A percentile compares a stretch with the other conserved stretches of the same genome.
Conservation (phyloP, 2,797 vertebrate species). For the Centropyge bicolor region DNA sequence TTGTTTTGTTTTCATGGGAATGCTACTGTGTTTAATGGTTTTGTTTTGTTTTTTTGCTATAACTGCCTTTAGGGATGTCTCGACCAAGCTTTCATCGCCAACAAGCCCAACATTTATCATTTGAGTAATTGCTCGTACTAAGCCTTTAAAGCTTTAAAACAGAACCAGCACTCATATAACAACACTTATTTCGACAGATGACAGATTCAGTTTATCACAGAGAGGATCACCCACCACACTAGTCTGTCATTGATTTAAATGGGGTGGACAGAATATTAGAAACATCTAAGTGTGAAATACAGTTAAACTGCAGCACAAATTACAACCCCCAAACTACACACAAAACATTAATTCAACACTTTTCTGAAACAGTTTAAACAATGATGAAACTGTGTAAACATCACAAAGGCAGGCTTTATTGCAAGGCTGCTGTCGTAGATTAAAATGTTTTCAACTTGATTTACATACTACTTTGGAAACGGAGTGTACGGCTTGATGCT, state of each 20-base stretch:
- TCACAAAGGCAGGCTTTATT: neutral
- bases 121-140: neutral
- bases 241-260: neutral
- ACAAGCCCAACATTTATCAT: neutral
- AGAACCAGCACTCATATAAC: neutral
- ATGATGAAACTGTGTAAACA: neutral
- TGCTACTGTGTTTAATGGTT: conserved; percentile 38
- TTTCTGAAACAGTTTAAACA: neutral
- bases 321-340: neutral
- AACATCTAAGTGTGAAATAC: neutral
- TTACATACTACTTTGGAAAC: neutral
- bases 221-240: neutral
- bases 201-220: neutral
- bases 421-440: neutral
- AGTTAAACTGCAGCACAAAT: neutral
- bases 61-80: conserved; percentile 21
- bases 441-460: neutral
- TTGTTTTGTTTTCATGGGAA: conserved; percentile 41
- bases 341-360: neutral
- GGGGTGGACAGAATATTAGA: neutral
- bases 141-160: neutral
- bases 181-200: neutral
- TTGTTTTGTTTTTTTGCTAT: neutral
- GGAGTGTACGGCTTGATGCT: neutral
- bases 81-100: neutral